phyloP scores from a whole-genome alignment of 2,113 vertebrate species.

The Turnix velox region DNA sequence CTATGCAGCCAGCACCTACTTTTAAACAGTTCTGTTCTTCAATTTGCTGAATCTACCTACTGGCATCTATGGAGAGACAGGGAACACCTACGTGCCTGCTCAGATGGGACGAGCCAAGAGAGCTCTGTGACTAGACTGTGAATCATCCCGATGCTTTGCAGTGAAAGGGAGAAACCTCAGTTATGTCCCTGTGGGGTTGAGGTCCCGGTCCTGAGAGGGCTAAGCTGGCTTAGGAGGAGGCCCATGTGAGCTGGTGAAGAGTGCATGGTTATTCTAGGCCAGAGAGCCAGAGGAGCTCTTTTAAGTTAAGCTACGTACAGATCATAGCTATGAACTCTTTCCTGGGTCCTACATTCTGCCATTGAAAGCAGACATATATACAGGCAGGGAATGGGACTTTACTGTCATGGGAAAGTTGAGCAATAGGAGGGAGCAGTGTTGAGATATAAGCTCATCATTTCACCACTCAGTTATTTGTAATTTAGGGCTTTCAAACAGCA shows the following conservation, averaged over 20 bases:
- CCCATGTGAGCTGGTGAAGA: neutral
- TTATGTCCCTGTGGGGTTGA: neutral
- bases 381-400: neutral
- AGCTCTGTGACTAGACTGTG: accelerated
- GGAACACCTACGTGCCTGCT: neutral
- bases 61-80: neutral
- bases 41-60: neutral
- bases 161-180: neutral
- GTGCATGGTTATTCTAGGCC: neutral
- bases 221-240: neutral
- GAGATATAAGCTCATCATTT: neutral
- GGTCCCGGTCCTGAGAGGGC: neutral
- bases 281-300: neutral
- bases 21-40: neutral
- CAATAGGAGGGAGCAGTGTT: neutral
- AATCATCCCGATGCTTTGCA: accelerated
- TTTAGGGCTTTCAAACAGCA: neutral
- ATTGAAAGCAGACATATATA: neutral
- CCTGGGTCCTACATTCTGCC: accelerated
- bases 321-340: accelerated
- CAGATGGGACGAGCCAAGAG: neutral
- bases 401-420: accelerated
- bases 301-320: neutral
- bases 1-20: neutral
- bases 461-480: neutral